phyloP scores from a whole-genome alignment of 1,140 invertebrate genomes.

The Drosophila malerkotliana region DNA sequence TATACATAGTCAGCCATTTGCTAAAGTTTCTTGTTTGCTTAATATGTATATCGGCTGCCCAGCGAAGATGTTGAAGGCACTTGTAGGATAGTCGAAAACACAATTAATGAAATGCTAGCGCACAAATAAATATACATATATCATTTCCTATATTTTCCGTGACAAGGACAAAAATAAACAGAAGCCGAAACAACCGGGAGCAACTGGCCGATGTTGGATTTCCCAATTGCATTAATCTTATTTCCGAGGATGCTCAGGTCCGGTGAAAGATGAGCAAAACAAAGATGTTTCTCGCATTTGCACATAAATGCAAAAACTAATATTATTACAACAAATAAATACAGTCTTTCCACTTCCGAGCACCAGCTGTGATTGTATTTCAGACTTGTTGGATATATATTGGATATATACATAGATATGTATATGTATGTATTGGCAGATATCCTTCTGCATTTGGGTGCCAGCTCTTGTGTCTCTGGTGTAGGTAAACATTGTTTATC shows the following conservation, averaged over 20 bases:
- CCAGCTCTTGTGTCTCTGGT: slow-evolving; percentile 11
- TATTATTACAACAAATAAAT: slow-evolving; percentile 73
- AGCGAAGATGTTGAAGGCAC: slow-evolving; percentile 1
- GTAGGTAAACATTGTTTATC: slow-evolving; percentile 40
- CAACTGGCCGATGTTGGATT: slow-evolving; percentile 46
- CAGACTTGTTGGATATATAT: slow-evolving; percentile 23
- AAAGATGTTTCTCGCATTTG: slow-evolving; percentile 51
- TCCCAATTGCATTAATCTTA: slow-evolving; percentile 77
- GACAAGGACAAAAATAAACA: slow-evolving; percentile 34
- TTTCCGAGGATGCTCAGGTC: slow-evolving; percentile 33
- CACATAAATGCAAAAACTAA: slow-evolving; percentile 70
- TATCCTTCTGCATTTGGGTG: slow-evolving; percentile 20
- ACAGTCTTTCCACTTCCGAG: slow-evolving; percentile 11
- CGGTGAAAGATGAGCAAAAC: slow-evolving; percentile 50
- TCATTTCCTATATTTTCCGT: slow-evolving; percentile 34
- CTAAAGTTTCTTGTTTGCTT: slow-evolving; percentile 18
- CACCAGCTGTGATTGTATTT: slow-evolving; percentile 38
- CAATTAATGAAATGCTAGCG: slow-evolving; percentile 47
- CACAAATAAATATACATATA: slow-evolving; percentile 34
- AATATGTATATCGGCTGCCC: slow-evolving; percentile 25
- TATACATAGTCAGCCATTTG: too few relatives aligned
- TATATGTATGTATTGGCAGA: slow-evolving; percentile 8
- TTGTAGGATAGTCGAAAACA: slow-evolving; percentile 26
- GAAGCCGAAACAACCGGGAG: slow-evolving; percentile 4
- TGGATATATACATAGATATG: slow-evolving; percentile 1